Percentiles rank a stretch among this genome's conserved stretches.
phyloP scores from a whole-genome alignment of 1,140 invertebrate species.

The Thrips palmi region DNA sequence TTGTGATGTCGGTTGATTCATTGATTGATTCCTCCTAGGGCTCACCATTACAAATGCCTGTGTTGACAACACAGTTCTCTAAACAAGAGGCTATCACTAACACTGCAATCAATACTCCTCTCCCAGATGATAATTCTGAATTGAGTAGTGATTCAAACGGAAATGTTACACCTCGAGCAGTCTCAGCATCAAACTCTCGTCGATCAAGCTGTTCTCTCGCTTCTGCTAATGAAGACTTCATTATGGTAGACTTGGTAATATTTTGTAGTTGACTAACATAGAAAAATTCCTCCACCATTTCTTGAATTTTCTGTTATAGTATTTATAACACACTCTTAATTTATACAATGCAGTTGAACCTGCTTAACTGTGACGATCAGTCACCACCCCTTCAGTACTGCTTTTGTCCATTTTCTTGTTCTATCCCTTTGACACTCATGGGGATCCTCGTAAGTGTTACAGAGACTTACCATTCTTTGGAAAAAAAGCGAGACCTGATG shows the following conservation, averaged over 20 bases:
- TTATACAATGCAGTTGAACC: neutral
- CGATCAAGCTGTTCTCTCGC: slow-evolving; percentile 30
- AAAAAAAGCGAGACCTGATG: slow-evolving; percentile 6
- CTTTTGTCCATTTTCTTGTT: no score
- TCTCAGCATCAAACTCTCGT: slow-evolving; percentile 25
- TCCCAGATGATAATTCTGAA: no score
- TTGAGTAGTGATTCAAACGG: no score
- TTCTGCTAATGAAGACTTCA: slow-evolving; percentile 47
- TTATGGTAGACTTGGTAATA: slow-evolving; percentile 54
- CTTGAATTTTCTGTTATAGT: slow-evolving; percentile 1
- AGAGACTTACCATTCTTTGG: neutral
- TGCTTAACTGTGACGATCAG: no score
- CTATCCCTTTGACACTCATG: neutral
- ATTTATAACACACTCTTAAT: slow-evolving; percentile 3
- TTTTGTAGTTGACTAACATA: slow-evolving; percentile 9
- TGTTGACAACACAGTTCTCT: no score
- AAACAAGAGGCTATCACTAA: no score
- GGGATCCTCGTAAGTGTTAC: neutral
- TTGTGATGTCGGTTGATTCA: no score
- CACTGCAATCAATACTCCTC: no score
- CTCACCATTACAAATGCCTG: no score
- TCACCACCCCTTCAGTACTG: no score
- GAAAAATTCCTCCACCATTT: no score
- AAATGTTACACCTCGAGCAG: slow-evolving; percentile 25
- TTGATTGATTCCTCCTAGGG: no score